Evolutionary conservation across 2,113 vertebrate genomes (phyloP).

Genomic region (Vulpes lagopus): DNA sequence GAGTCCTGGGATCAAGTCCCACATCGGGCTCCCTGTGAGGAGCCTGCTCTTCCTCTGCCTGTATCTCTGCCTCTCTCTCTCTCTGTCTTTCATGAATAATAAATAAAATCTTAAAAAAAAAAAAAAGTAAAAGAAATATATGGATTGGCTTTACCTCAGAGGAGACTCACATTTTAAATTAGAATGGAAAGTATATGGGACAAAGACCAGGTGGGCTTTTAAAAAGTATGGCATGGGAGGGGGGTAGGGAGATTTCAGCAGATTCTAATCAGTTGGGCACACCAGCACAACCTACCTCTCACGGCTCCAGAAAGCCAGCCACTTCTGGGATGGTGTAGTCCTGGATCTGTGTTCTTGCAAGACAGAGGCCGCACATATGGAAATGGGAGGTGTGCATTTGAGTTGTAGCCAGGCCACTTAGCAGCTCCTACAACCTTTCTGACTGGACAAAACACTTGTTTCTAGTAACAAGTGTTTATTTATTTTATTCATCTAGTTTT

Average conservation of each 20-base stretch:
- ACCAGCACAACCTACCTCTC: neutral
- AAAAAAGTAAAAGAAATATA: constrained; percentile 14
- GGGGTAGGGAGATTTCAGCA: neutral
- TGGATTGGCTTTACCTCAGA: constrained; percentile 35
- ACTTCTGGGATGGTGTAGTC: neutral
- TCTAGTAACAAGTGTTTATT: neutral
- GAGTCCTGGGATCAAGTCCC: too few species aligned
- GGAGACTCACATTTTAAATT: constrained; percentile 42
- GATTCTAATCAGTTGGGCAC: neutral
- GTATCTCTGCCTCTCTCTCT: too few species aligned
- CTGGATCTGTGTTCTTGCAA: neutral
- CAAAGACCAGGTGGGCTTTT: constrained; percentile 19
- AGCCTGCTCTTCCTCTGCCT: too few species aligned
- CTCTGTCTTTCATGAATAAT: too few species aligned
- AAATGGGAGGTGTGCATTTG: neutral
- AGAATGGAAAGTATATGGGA: neutral
- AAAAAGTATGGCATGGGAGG: neutral
- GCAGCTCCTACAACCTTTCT: neutral
- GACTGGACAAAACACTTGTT: neutral
- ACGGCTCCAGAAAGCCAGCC: neutral
- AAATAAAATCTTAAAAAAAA: too few species aligned
- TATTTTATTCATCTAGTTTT: neutral
- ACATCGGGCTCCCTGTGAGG: too few species aligned
- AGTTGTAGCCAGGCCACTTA: neutral
- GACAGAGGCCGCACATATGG: neutral